A percentile compares a stretch with the other conserved stretches of the same genome.
Evolutionary conservation across 2,888 invertebrate species (phyloP).

Genomic region (Leptopilina drosophilae): DNA sequence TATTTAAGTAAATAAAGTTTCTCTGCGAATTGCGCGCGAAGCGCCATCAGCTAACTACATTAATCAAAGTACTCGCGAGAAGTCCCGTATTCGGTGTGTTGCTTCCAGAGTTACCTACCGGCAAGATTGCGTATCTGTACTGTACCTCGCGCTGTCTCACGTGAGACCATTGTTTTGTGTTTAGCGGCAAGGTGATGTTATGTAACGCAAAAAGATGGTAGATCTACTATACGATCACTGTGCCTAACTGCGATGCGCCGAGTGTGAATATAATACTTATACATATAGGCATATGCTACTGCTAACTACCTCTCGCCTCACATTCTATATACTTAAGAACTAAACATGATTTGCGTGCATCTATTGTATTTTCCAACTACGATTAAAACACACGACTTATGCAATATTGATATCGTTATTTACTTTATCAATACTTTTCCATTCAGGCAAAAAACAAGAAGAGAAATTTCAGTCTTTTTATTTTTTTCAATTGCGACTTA

Average conservation of each 20-base stretch:
- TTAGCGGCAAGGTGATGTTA: slow-evolving; percentile 74
- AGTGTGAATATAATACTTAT: slow-evolving; percentile 54
- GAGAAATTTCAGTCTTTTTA: slow-evolving; percentile 8
- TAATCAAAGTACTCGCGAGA: slow-evolving; percentile 58
- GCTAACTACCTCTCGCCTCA: slow-evolving; percentile 55
- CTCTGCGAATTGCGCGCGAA: slow-evolving; percentile 18
- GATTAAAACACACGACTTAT: background rate
- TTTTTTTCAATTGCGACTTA: background rate
- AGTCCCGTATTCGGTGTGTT: slow-evolving; percentile 56
- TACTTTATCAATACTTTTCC: background rate
- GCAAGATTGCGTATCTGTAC: slow-evolving; percentile 64
- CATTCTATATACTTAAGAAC: slow-evolving; percentile 40
- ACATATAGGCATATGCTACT: slow-evolving; percentile 45
- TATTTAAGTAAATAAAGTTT: slow-evolving; percentile 4
- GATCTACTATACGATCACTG: slow-evolving; percentile 62
- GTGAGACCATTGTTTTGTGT: slow-evolving; percentile 72
- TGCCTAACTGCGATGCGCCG: slow-evolving; percentile 64
- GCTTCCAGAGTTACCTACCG: slow-evolving; percentile 59
- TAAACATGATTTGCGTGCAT: background rate
- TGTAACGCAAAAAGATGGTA: slow-evolving; percentile 67
- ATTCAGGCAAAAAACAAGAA: background rate
- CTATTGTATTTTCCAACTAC: background rate
- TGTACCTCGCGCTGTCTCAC: slow-evolving; percentile 67
- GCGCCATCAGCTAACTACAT: slow-evolving; percentile 42
- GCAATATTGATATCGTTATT: slow-evolving; percentile 3